Percentiles rank a stretch among this genome's conserved stretches.
These are phyloP conservation scores for Electrona antarctica DNA, from an alignment of 2,113 vertebrate genomes.

Conservation along the genomic window DNA sequence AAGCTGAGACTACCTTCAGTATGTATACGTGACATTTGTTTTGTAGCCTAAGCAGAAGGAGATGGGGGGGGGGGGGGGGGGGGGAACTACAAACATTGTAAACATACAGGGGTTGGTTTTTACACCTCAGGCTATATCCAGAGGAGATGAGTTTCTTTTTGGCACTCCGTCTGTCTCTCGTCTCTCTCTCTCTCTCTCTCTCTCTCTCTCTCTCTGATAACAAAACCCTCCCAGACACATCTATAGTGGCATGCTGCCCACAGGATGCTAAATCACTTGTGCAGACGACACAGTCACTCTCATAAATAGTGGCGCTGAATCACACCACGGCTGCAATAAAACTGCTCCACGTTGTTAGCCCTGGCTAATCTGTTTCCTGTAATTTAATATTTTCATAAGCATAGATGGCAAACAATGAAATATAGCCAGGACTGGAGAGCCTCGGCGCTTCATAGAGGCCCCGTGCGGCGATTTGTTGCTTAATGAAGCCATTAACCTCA, in stretches of 20 bases:
- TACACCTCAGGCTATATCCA: no score
- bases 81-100: no score
- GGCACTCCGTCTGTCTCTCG: background rate
- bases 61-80: no score
- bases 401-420: constrained; percentile 75
- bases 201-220: background rate
- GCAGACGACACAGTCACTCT: constrained; percentile 34
- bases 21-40: no score
- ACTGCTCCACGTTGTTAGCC: constrained; percentile 62
- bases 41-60: no score
- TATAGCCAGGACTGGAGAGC: constrained; percentile 56
- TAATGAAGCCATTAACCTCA: constrained; percentile 82
- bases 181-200: background rate
- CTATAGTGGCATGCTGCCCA: constrained; percentile 11
- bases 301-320: constrained; percentile 63
- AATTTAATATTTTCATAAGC: constrained; percentile 68
- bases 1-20: no score
- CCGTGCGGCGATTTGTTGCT: constrained; percentile 72
- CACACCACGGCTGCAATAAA: constrained; percentile 58
- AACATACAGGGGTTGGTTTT: no score
- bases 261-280: constrained; percentile 49
- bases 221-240: constrained; percentile 10
- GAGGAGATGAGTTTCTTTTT: background rate
- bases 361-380: constrained; percentile 70
- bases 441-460: constrained; percentile 61